A percentile compares a stretch with the other conserved stretches of the same genome.
Conservation (phyloP, 2,888 invertebrate species). For the Magallana nippona region DNA sequence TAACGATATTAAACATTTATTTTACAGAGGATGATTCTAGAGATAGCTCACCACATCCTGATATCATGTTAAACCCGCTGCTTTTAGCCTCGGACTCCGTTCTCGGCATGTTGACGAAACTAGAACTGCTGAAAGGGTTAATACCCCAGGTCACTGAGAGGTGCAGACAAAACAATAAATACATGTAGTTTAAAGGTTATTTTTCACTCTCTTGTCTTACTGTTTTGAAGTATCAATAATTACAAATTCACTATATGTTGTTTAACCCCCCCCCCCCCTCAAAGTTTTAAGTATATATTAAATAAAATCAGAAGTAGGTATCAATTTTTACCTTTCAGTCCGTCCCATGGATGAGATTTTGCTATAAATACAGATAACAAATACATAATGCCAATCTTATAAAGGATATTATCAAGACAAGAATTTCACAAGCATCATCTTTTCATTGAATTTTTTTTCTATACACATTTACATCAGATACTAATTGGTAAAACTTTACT, state of each 20-base stretch:
- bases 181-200: too few relatives aligned
- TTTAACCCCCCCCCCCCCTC: too few relatives aligned
- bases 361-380: background rate
- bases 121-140: slow-evolving; percentile 57
- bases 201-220: too few relatives aligned
- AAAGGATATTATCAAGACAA: background rate
- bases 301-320: too few relatives aligned
- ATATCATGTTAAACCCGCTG: slow-evolving; percentile 50
- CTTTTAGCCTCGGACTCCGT: slow-evolving; percentile 60
- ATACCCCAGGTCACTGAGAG: slow-evolving; percentile 69
- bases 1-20: background rate
- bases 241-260: too few relatives aligned
- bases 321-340: slow-evolving; percentile 26
- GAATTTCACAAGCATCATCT: background rate
- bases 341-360: slow-evolving; percentile 39
- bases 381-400: background rate
- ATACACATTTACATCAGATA: background rate
- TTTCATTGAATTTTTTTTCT: background rate
- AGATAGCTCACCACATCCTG: slow-evolving; percentile 48
- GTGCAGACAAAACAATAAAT: too few relatives aligned
- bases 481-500: background rate
- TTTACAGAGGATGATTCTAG: slow-evolving; percentile 4
- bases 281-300: too few relatives aligned
- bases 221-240: too few relatives aligned
- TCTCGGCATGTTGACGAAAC: slow-evolving; percentile 63